Conservation (phyloP, 2,113 vertebrate genomes). For the Mesembrinibis cayennensis region DNA sequence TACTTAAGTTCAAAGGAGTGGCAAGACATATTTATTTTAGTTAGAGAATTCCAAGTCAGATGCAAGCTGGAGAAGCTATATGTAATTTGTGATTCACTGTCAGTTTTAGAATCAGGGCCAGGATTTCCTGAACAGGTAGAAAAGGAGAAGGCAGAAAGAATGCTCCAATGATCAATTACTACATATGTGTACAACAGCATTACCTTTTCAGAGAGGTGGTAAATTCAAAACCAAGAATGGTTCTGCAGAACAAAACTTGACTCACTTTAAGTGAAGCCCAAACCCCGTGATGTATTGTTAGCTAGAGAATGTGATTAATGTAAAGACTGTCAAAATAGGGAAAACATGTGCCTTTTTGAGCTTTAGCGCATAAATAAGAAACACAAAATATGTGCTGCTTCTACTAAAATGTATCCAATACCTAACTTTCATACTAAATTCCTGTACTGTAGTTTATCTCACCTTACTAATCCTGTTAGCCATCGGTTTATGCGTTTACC, state of each 20-base stretch:
- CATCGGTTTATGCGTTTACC: not conserved
- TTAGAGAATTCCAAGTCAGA: not conserved
- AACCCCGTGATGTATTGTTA: not conserved
- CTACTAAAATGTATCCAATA: not conserved
- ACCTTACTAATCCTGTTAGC: not conserved
- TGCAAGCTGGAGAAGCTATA: not conserved
- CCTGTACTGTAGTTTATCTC: not conserved
- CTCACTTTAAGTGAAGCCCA: not conserved
- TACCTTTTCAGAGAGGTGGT: not conserved
- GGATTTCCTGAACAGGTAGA: not conserved
- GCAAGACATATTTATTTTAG: not conserved
- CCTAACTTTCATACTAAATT: not conserved
- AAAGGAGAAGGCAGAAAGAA: not conserved
- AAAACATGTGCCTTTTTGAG: not conserved
- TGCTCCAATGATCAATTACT: not conserved
- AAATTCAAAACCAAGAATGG: not conserved
- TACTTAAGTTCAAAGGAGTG: not conserved
- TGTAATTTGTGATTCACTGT: not conserved
- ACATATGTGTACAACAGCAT: not conserved
- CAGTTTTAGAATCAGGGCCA: not conserved
- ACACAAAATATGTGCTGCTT: not conserved
- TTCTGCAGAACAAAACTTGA: not conserved
- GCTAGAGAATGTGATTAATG: not conserved
- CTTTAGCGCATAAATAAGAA: not conserved
- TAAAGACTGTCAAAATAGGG: not conserved